phyloP scores from a whole-genome alignment of 2,113 vertebrate species.

The Aegotheles bennettii region DNA sequence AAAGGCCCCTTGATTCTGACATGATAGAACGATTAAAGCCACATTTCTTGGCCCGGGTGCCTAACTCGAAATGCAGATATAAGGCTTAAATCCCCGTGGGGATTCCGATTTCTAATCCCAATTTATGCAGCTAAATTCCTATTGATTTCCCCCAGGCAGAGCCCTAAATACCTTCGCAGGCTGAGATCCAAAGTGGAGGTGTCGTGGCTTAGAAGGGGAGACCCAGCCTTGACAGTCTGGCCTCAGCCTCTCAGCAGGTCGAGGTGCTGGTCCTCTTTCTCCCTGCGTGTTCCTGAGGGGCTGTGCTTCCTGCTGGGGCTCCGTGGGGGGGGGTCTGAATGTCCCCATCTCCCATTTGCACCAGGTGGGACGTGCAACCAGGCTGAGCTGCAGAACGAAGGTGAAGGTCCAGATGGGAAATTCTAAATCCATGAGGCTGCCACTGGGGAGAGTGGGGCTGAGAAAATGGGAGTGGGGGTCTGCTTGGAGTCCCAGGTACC shows the following conservation, averaged over 20 bases:
- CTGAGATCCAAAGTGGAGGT: neutral
- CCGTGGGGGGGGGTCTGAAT: accelerated
- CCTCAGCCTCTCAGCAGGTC: neutral
- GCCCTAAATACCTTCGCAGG: neutral
- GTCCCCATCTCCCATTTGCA: neutral
- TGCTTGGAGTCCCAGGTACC: neutral
- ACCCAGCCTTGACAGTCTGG: neutral
- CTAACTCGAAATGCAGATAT: constrained; percentile 33
- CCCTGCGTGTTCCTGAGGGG: accelerated
- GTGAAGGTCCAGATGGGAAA: neutral
- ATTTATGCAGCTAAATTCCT: constrained; percentile 62
- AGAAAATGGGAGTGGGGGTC: neutral
- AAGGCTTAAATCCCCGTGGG: neutral
- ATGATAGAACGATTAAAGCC: constrained; percentile 58
- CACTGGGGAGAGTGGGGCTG: neutral
- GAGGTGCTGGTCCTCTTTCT: neutral
- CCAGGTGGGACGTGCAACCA: too few relatives aligned
- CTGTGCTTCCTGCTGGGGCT: neutral
- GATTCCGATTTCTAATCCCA: constrained; percentile 48
- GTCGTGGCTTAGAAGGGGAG: neutral
- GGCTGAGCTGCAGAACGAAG: neutral
- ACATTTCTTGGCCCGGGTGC: constrained; percentile 53
- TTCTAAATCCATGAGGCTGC: accelerated
- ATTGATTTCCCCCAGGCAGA: constrained; percentile 61
- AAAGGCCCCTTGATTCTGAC: constrained; percentile 55